Conservation (phyloP, 2,113 vertebrate genomes). For the Phylloscopus trochiloides region DNA sequence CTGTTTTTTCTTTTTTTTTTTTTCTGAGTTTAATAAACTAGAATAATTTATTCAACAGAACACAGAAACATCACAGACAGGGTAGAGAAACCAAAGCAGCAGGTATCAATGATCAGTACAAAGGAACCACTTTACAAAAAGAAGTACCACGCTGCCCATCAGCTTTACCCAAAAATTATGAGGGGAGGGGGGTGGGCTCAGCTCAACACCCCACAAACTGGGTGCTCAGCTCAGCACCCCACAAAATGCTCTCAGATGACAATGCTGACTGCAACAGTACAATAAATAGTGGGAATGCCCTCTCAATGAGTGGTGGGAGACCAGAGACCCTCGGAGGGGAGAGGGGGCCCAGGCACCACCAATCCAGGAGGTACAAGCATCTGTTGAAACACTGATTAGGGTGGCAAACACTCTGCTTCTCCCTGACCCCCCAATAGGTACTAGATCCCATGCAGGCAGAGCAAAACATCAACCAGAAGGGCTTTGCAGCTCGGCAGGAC, state of each 20-base stretch:
- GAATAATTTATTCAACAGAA: slow-evolving; percentile 77
- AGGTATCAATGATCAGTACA: slow-evolving; percentile 44
- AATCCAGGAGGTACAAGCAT: background rate
- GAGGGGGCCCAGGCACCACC: background rate
- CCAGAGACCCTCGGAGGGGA: background rate
- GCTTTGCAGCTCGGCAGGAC: background rate
- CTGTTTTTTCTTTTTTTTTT: background rate
- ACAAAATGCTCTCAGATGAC: background rate
- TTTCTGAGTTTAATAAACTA: slow-evolving; percentile 73
- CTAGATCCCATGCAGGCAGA: background rate
- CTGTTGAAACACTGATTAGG: background rate
- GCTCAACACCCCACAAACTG: background rate
- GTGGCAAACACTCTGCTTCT: background rate
- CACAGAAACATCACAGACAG: slow-evolving; percentile 65
- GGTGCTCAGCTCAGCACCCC: background rate
- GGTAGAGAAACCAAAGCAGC: slow-evolving; percentile 60
- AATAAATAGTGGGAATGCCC: background rate
- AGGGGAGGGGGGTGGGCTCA: background rate
- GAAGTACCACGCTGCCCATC: slow-evolving; percentile 38
- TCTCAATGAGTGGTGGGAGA: background rate
- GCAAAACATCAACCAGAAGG: background rate
- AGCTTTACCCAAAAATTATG: background rate
- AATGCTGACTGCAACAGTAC: background rate
- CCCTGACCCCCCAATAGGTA: background rate
- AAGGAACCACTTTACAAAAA: slow-evolving; percentile 67